Conservation (phyloP, 1,140 invertebrate genomes). For the Pectinophora gossypiella region DNA sequence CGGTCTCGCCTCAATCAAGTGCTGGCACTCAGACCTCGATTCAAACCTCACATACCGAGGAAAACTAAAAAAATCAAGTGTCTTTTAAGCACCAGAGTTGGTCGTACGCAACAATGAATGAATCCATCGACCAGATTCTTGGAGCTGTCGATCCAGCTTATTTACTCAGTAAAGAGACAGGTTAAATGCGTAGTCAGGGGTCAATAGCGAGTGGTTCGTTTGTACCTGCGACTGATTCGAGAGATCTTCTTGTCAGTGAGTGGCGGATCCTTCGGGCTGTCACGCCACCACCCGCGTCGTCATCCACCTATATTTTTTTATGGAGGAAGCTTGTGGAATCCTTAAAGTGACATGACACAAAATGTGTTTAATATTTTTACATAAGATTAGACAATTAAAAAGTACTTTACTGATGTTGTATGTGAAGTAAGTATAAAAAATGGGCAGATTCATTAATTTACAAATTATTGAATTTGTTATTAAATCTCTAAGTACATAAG, state of each 20-base stretch:
- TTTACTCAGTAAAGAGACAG: constrained; percentile 1
- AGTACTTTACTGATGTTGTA: too few relatives aligned
- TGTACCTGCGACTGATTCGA: constrained; percentile 18
- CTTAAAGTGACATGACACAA: too few relatives aligned
- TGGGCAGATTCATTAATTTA: too few relatives aligned
- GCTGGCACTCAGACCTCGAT: constrained; percentile 41
- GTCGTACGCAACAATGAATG: constrained; percentile 10
- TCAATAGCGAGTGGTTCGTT: constrained; percentile 30
- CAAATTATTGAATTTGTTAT: too few relatives aligned
- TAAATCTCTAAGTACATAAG: too few relatives aligned
- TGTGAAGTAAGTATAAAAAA: too few relatives aligned
- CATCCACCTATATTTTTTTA: constrained; percentile 13
- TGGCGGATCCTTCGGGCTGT: constrained; percentile 40
- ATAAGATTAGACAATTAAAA: too few relatives aligned
- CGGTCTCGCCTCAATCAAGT: too few relatives aligned
- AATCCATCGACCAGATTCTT: neutral
- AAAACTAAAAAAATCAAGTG: constrained; percentile 46
- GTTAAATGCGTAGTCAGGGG: constrained; percentile 11
- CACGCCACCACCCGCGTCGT: constrained; percentile 35
- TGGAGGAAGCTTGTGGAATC: too few relatives aligned
- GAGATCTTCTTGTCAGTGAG: constrained; percentile 40
- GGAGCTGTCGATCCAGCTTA: constrained; percentile 15
- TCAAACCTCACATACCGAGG: constrained; percentile 50
- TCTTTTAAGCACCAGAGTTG: constrained; percentile 8
- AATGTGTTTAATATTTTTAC: too few relatives aligned